A percentile compares a stretch with the other conserved stretches of the same genome.
phyloP scores from a whole-genome alignment of 1,140 invertebrate species.

The Eriosoma lanigerum region DNA sequence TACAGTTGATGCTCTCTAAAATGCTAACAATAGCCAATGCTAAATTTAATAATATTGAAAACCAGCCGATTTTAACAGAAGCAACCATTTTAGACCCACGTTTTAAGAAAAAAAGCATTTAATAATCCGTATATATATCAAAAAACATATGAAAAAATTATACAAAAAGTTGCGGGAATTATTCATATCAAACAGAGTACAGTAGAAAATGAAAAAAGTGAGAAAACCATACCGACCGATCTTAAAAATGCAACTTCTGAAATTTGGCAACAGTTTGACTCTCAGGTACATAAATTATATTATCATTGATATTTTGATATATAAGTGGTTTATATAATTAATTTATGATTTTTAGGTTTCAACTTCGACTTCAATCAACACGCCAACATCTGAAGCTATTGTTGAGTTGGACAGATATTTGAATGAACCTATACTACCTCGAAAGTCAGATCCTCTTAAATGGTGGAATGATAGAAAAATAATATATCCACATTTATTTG shows the following conservation, averaged over 20 bases:
- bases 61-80: constrained; percentile 6
- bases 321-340: background rate
- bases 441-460: constrained; percentile 24
- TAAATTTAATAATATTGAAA: constrained; percentile 17
- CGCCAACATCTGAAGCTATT: constrained; percentile 13
- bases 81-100: constrained; percentile 25
- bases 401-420: constrained; percentile 32
- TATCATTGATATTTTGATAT: constrained; percentile 12
- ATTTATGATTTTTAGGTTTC: constrained; percentile 5
- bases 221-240: background rate
- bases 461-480: constrained; percentile 29
- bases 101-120: constrained; percentile 7
- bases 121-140: background rate
- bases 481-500: constrained; percentile 31
- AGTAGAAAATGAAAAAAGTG: background rate
- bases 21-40: background rate
- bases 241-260: background rate
- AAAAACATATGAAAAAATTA: background rate
- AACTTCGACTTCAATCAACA: background rate
- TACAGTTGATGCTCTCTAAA: constrained; percentile 28
- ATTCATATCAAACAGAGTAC: background rate
- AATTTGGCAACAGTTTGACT: constrained; percentile 29
- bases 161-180: background rate
- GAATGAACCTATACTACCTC: constrained; percentile 5
- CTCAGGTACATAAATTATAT: background rate